These are phyloP conservation scores for Drosophila algonquin DNA, from an alignment of 2,888 invertebrate species.

Conservation along the genomic window DNA sequence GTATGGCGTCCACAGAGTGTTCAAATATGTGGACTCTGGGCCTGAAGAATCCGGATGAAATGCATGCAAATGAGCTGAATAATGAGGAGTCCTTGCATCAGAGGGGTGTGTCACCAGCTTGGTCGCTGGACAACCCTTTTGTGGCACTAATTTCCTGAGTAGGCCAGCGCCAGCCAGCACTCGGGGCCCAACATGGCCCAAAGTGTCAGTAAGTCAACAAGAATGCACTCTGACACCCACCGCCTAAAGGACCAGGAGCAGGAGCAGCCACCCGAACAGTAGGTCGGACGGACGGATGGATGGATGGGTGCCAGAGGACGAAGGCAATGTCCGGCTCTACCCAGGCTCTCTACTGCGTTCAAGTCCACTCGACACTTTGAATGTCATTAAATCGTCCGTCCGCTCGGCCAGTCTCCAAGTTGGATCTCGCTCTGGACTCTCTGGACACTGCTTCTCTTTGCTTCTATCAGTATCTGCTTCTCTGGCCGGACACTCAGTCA, in stretches of 20 bases:
- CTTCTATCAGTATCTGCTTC: slow-evolving; percentile 9
- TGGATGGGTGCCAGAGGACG: slow-evolving; percentile 1
- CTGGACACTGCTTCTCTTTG: background rate
- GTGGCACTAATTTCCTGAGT: slow-evolving; percentile 70
- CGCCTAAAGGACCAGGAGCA: slow-evolving; percentile 43
- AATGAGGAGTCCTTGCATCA: slow-evolving; percentile 59
- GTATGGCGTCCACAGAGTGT: slow-evolving; percentile 16
- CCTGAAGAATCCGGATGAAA: slow-evolving; percentile 37
- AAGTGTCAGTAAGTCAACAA: slow-evolving; percentile 78
- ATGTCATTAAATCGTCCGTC: slow-evolving; percentile 73
- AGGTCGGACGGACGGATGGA: background rate
- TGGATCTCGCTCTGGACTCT: slow-evolving; percentile 15
- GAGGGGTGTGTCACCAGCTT: background rate
- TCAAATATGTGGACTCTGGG: slow-evolving; percentile 43
- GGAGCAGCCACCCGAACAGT: background rate
- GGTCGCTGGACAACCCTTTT: slow-evolving; percentile 40
- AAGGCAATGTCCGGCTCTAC: slow-evolving; percentile 11
- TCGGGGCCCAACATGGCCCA: slow-evolving; percentile 20
- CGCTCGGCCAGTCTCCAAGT: slow-evolving; percentile 7
- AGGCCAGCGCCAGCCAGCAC: slow-evolving; percentile 10
- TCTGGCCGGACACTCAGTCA: slow-evolving; percentile 68
- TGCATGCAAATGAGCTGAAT: slow-evolving; percentile 79
- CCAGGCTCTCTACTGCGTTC: slow-evolving; percentile 37
- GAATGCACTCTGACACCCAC: slow-evolving; percentile 74
- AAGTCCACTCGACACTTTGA: slow-evolving; percentile 73